These are phyloP conservation scores for Drosophila mercatorum DNA, from an alignment of 2,888 invertebrate genomes.

Conservation along the genomic window DNA sequence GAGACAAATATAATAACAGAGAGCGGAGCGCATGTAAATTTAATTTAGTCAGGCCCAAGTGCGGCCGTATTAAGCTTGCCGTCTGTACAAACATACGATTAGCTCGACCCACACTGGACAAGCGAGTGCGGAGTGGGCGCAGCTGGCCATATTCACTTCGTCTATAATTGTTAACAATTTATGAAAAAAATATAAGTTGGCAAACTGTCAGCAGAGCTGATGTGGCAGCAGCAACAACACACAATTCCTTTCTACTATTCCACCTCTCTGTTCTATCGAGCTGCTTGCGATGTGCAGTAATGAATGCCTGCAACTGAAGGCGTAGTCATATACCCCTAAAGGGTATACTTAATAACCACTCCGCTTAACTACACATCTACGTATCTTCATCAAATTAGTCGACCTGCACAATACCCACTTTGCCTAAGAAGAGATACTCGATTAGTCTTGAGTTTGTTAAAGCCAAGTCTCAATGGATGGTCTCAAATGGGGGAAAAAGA, in stretches of 20 bases:
- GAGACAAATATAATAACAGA: slow-evolving; percentile 24
- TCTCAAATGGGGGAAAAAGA: background rate
- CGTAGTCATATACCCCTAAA: background rate
- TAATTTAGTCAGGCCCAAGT: slow-evolving; percentile 73
- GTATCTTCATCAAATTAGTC: slow-evolving; percentile 36
- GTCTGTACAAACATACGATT: no score
- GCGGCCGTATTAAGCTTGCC: slow-evolving; percentile 31
- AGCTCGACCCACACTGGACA: no score
- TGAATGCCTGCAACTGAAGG: background rate
- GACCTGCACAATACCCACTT: background rate
- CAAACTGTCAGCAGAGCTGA: background rate
- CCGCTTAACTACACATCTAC: no score
- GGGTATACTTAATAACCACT: background rate
- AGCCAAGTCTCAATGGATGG: slow-evolving; percentile 1
- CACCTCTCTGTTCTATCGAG: background rate
- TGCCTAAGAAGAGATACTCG: background rate
- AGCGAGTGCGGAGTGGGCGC: slow-evolving; percentile 32
- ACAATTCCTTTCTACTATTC: background rate
- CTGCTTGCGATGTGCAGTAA: background rate
- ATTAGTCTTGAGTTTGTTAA: background rate
- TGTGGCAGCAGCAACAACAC: no score
- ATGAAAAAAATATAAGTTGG: slow-evolving; percentile 63
- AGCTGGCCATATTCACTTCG: slow-evolving; percentile 7
- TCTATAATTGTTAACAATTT: slow-evolving; percentile 65
- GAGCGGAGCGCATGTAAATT: slow-evolving; percentile 50